Base-by-base conservation (phyloP, 2,888 invertebrate genomes). In the Lasius fuliginosus region DNA sequence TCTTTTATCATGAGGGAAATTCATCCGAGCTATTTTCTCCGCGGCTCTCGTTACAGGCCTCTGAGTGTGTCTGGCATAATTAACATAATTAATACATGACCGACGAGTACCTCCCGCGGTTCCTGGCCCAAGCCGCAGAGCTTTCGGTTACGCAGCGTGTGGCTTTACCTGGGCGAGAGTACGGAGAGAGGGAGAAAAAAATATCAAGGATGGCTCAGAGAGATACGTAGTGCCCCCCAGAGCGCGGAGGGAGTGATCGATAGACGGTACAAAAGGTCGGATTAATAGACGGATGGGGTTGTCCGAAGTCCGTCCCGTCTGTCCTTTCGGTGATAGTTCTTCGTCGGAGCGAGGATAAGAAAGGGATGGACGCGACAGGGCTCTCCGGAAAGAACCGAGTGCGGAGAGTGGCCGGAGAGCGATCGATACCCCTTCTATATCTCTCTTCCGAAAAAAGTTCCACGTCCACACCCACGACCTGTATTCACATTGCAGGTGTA, bases 71-170 rank as follows among this genome's bases (percentile, higher is more conserved):
- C 69, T 27, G 65, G 42, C 71, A 82, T 92, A 93, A 93, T 93
- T 92, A 93, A 92, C 91, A 89, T 92, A 93, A 93, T 93, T 93
- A 93, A 93, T 93, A 93, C 90, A 90, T 84, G 83, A 81, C 86
- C 91, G 92, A 92, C 90, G 93, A 92, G 90, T 90, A 88, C 92
- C 92, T 92, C 93, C 93, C 90, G 91, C 88, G 88, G 93, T 83
- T 71, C 11, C 82, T 82, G 79, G 88, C 90, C 90, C 90, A 85
- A 89, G 86, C 81, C 87, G 86, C 83, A 56, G 81, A 77, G 85
- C 84, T 86, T 90, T 89, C 89, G 84, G 82, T 83, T 82, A 86
- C 93, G 74, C 93, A 93, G 93, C 93, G 89, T 92, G 93, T 91
- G 91, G 91, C 86, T 91, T 87, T 92, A 92, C 92, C 93, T 84